Percentiles rank a stretch among this genome's conserved stretches.
phyloP scores from a whole-genome alignment of 2,113 vertebrate species.

The Anhinga rufa region DNA sequence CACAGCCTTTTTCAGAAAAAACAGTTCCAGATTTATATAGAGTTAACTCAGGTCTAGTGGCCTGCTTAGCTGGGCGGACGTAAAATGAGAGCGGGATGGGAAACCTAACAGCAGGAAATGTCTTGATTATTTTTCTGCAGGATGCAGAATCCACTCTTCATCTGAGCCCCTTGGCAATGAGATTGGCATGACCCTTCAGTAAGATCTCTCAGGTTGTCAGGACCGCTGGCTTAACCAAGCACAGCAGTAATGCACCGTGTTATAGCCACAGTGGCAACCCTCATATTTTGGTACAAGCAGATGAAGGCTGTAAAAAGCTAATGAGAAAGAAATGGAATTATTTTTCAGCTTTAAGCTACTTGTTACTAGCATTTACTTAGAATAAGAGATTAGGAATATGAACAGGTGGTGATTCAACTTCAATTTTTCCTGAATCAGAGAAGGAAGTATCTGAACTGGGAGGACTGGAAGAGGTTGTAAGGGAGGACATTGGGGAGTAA shows the following conservation, averaged over 20 bases:
- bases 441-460: neutral
- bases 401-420: neutral
- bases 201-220: neutral
- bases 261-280: neutral
- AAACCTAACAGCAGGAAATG: neutral
- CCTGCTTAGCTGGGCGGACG: neutral
- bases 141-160: neutral
- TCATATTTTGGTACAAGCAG: neutral
- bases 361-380: neutral
- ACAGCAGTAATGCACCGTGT: neutral
- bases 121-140: neutral
- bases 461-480: neutral
- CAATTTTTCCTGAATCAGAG: neutral
- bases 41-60: neutral
- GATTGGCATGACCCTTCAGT: neutral
- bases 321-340: neutral
- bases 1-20: neutral
- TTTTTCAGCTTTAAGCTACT: neutral
- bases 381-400: neutral
- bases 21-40: neutral
- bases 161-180: fast-evolving
- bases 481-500: neutral
- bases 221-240: neutral
- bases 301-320: neutral
- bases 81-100: neutral